These are phyloP conservation scores for Macaca mulatta DNA, from an alignment of 2,113 vertebrate genomes.

Conservation along the genomic window DNA sequence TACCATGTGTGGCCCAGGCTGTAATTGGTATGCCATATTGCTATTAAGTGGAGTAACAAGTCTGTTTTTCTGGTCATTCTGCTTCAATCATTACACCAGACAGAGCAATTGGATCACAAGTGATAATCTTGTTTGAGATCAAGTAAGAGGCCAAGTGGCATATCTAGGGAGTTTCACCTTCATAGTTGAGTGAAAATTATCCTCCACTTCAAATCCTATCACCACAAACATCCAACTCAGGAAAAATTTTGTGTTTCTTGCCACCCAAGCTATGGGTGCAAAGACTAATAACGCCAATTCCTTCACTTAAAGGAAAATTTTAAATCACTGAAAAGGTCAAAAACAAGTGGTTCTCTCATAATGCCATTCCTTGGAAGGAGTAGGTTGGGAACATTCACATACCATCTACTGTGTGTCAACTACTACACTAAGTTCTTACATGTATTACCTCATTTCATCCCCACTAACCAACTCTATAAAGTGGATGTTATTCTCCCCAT, in stretches of 20 bases:
- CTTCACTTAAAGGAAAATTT: conserved; percentile 41
- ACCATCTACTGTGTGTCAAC: neutral
- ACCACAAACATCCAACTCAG: neutral
- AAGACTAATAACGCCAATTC: conserved; percentile 7
- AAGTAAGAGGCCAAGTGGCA: neutral
- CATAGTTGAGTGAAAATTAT: conserved; percentile 6
- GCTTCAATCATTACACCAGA: conserved; percentile 25
- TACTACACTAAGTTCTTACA: neutral
- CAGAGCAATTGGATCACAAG: conserved; percentile 8
- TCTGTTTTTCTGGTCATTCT: conserved; percentile 59
- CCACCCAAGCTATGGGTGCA: neutral
- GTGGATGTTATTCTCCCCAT: neutral
- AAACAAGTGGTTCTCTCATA: neutral
- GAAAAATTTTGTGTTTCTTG: neutral
- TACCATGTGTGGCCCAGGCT: neutral
- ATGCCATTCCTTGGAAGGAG: neutral
- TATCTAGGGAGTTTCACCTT: neutral
- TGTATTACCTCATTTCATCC: neutral
- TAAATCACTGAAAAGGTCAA: neutral
- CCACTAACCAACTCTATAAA: neutral
- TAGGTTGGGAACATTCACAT: neutral
- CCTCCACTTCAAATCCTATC: conserved; percentile 20
- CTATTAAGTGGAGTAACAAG: neutral
- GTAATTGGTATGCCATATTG: neutral
- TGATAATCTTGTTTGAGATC: conserved; percentile 23